Evolutionary conservation across 2,888 invertebrate genomes (phyloP).

Genomic region (Caenorhabditis sinica): DNA sequence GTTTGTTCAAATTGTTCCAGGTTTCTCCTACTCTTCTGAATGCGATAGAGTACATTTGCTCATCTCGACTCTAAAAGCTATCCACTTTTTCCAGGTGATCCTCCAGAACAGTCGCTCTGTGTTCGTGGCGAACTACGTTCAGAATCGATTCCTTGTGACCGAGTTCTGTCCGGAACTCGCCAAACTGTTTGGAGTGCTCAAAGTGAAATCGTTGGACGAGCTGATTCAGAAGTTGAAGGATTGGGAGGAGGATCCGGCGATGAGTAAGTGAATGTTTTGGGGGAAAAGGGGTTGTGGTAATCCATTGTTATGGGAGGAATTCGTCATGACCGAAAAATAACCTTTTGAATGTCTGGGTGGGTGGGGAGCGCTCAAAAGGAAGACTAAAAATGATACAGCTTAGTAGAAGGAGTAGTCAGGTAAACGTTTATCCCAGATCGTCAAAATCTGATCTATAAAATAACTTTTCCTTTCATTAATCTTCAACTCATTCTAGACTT

Average conservation of each 20-base stretch:
- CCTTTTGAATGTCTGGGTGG: too few relatives aligned
- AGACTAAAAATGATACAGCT: too few relatives aligned
- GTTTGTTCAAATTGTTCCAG: not conserved
- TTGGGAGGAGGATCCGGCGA: slow-evolving; percentile 64
- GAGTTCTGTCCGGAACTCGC: slow-evolving; percentile 73
- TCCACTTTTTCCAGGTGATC: slow-evolving; percentile 52
- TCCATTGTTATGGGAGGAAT: too few relatives aligned
- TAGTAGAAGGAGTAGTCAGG: too few relatives aligned
- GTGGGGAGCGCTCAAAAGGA: too few relatives aligned
- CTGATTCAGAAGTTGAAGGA: slow-evolving; percentile 56
- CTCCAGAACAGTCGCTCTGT: slow-evolving; percentile 67
- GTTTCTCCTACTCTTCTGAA: too few relatives aligned
- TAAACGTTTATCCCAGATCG: too few relatives aligned
- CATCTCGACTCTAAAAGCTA: too few relatives aligned
- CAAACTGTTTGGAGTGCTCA: slow-evolving; percentile 66
- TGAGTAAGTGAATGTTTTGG: slow-evolving; percentile 47
- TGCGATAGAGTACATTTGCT: too few relatives aligned
- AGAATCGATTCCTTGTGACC: slow-evolving; percentile 71
- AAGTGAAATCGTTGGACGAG: slow-evolving; percentile 61
- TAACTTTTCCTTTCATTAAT: not conserved
- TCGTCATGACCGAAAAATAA: too few relatives aligned
- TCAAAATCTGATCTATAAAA: not conserved
- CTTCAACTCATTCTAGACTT: not conserved
- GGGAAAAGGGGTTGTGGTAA: not conserved
- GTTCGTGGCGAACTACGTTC: slow-evolving; percentile 74